Percentiles rank a stretch among this genome's conserved stretches.
Evolutionary conservation across 2,888 invertebrate species (phyloP).

Genomic region (Achlya flavicornis): DNA sequence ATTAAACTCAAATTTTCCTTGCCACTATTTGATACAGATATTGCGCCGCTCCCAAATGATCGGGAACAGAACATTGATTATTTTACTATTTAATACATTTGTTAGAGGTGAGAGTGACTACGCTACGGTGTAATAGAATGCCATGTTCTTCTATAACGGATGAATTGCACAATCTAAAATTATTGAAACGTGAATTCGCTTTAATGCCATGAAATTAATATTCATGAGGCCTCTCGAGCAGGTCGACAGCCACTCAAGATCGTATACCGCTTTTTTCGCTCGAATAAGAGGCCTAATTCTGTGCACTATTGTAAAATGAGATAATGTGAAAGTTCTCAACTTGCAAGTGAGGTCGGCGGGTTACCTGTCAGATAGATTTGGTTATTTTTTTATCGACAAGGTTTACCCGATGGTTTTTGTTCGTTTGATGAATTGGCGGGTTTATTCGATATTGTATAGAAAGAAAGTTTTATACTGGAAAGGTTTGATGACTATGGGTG

Average conservation of each 20-base stretch:
- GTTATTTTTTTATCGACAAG: slow-evolving; percentile 43
- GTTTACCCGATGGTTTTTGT: slow-evolving; percentile 46
- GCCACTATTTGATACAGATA: no score
- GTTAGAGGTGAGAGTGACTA: not conserved
- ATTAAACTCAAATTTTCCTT: no score
- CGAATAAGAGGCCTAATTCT: slow-evolving; percentile 50
- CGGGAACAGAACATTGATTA: no score
- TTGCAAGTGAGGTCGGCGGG: slow-evolving; percentile 54
- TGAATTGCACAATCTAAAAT: slow-evolving; percentile 52
- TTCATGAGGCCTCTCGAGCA: slow-evolving; percentile 39
- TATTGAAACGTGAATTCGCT: slow-evolving; percentile 51
- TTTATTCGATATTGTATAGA: slow-evolving; percentile 34
- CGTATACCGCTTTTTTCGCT: slow-evolving; percentile 36
- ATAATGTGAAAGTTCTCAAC: slow-evolving; percentile 57
- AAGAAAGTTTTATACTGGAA: slow-evolving; percentile 29
- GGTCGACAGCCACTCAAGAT: slow-evolving; percentile 32
- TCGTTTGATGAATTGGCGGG: slow-evolving; percentile 51
- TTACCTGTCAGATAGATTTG: slow-evolving; percentile 56
- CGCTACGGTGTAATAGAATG: slow-evolving; percentile 32
- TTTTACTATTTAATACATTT: no score
- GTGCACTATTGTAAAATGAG: slow-evolving; percentile 49
- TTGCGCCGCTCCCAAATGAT: no score
- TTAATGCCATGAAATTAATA: slow-evolving; percentile 47
- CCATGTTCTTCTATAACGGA: slow-evolving; percentile 34
- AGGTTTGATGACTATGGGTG: not conserved